Evolutionary conservation across 2,113 vertebrate species (phyloP), one percentile per base, ranked within the genome.

Genomic region (Sterrhoptilus dennistouni): DNA sequence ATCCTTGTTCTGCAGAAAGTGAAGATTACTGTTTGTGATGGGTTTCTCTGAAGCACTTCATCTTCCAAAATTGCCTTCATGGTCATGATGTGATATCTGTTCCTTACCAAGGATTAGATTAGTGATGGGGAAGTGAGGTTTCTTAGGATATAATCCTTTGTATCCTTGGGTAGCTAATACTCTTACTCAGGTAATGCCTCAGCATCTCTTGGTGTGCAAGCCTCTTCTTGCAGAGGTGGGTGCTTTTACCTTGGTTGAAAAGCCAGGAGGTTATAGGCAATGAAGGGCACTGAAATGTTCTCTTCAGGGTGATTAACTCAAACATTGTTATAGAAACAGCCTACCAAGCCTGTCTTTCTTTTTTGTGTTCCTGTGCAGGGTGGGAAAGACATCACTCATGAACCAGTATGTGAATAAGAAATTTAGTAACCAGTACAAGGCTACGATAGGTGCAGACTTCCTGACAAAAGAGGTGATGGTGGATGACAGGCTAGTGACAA

Each of bases 341-440:
- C 33, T 93, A 33, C 68, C 11, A 66, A 35, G 52, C 80, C 18
- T 47, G 35, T 84, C 14, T 47, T 45, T 53, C 65, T 69, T 6
- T 33, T 52, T 45, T 77, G 12, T 56, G 45, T 96, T 74, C 61
- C 52, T 93, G 4, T 89, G 33, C 97, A 99, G 99, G 68, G 99
- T 99, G 68, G 99, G 99, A 45, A 99, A 99, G 97, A 99, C 99
- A 72, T 99, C 99, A 1, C 98, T 99, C 38, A 99, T 99, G 99
- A 99, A 99, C 98, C 99, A 99, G 97, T 99, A 99, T 96, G 99
- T 99, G 97, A 99, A 99, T 97, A 99, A 99, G 98, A 99, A 99
- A 97, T 99, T 99, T 97, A 99, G 99, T 96, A 99, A 99, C 97
- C 99, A 99, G 96, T 99, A 99, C 97, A 99, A 99, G 98, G 99